phyloP scores from a whole-genome alignment of 2,888 invertebrate species.

The Diarsia rubi region DNA sequence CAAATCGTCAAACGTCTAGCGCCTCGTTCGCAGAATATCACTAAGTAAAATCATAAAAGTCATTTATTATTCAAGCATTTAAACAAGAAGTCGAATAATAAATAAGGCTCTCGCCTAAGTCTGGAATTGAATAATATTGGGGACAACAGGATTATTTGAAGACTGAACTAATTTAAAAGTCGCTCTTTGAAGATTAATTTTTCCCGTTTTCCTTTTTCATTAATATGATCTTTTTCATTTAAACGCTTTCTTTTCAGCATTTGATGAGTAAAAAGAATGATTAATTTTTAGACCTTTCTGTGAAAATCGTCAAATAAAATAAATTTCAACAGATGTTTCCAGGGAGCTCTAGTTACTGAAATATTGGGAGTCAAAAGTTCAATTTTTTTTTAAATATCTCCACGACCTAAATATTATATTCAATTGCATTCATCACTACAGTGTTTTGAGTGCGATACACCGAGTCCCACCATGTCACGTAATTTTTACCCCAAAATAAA shows the following conservation, averaged over 20 bases:
- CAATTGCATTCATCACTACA: too few species aligned
- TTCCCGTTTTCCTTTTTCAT: slow-evolving; percentile 30
- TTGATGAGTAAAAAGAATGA: slow-evolving; percentile 2
- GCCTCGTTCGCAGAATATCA: slow-evolving; percentile 8
- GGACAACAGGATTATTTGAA: slow-evolving; percentile 46
- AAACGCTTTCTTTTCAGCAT: neutral
- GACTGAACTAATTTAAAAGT: slow-evolving; percentile 49
- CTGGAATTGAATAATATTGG: slow-evolving; percentile 48
- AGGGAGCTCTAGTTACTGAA: too few species aligned
- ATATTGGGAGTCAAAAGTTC: too few species aligned
- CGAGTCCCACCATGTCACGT: too few species aligned
- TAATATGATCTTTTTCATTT: slow-evolving; percentile 21
- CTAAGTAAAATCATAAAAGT: slow-evolving; percentile 37
- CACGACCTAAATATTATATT: too few species aligned
- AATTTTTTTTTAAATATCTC: too few species aligned
- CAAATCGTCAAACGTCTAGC: slow-evolving; percentile 12
- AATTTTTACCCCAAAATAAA: too few species aligned
- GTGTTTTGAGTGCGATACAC: too few species aligned
- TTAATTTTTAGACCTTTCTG: neutral
- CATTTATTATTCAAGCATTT: slow-evolving; percentile 41
- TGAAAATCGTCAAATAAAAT: neutral
- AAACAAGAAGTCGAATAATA: slow-evolving; percentile 32
- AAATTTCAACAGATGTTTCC: neutral
- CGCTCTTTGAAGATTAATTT: slow-evolving; percentile 32
- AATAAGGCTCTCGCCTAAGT: slow-evolving; percentile 44